Base-by-base conservation (phyloP, 2,888 invertebrate species). In the Mythimna vitellina region DNA sequence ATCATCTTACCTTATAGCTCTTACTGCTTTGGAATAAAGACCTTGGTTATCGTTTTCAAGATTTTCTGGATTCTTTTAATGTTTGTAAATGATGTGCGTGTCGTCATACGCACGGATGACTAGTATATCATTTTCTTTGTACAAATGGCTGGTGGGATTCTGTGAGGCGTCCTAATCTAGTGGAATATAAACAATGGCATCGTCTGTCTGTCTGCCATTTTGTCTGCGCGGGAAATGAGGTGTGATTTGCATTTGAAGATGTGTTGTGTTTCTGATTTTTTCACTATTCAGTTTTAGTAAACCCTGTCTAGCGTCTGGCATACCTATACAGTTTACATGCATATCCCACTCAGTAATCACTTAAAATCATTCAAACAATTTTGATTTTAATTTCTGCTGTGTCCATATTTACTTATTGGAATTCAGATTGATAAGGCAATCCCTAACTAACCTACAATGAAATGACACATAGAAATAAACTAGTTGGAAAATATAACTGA, bases 51-150 rank as follows among this genome's bases (percentile, higher is more conserved):
- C 38, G 12, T 71, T 76, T 83, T 83, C 62, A 62, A 66, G 25
- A 12, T 56, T 86, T 76, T 78, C 57, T 22, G 4, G 8, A 70
- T 76, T 70, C 53, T 67, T 68, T 71, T 70, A 80, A 88, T 80
- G 79, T 89, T 91, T 87, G 90, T 86, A 76, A 79, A 86, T 87
- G 78, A 81, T 82, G 84, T 88, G 89, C 91, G 88, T 90, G 91
- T 91, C 89, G 92, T 93, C 93, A 91, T 88, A 94, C 95, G 96
- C 96, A 96, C 96, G 96, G 89, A 86, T 89, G 92, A 87, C 89
- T 90, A 91, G 91, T 96, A 93, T 94, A 95, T 96, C 95, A 95
- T 95, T 92, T 94, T 91, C 93, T 93, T 91, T 92, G 92, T 92
- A 96, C 92, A 94, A 95, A 95, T 95, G 94, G 91, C 84, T 88